Evolutionary conservation across 2,113 vertebrate species (phyloP), one percentile per base, ranked within the genome.

Genomic region (Syngnathus typhle): DNA sequence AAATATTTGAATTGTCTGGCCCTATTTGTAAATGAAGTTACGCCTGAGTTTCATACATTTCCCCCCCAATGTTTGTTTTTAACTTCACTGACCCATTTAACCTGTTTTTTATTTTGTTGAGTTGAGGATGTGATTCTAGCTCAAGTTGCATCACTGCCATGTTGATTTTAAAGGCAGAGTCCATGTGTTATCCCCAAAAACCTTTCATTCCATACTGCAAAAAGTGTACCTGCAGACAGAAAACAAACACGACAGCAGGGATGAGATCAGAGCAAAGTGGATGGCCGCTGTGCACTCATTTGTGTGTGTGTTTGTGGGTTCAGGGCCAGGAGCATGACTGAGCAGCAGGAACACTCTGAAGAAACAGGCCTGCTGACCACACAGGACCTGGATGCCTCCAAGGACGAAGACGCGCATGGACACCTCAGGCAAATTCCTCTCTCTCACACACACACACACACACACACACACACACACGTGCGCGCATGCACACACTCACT

Each of bases 241-340:
- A 82, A 82, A 78, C 78, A 81, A 79, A 82, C 77, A 74, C 19
- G 27, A 55, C 61, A 21, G 47, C 51, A 71, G 36, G 51, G 74
- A 63, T 62, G 65, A 61, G 19, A 44, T 32, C 55, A 19, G 44
- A n/a, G 68, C 13, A 6, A 58, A 67, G 77, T 43, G 59, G 44
- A 36, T n/a, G 46, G 67, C 60, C 37, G 74, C 74, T 79, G 82
- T 65, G 78, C 70, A 81, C 75, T 64, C 11, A 54, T 51, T 58
- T 67, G 58, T 80, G 76, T 84, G 85, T 85, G 78, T 89, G 82
- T 88, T 47, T 47, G 75, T 86, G 27, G 27, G 15, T 78, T 63
- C 63, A 91, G 91, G 84, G 84, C 74, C 73, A 89, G 83, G 85
- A 90, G 78, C 85, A 91, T 91, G 91, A 90, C 77, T 44, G 90